Base-by-base conservation (phyloP, 2,113 vertebrate genomes). In the Rhinolophus ferrumequinum region DNA sequence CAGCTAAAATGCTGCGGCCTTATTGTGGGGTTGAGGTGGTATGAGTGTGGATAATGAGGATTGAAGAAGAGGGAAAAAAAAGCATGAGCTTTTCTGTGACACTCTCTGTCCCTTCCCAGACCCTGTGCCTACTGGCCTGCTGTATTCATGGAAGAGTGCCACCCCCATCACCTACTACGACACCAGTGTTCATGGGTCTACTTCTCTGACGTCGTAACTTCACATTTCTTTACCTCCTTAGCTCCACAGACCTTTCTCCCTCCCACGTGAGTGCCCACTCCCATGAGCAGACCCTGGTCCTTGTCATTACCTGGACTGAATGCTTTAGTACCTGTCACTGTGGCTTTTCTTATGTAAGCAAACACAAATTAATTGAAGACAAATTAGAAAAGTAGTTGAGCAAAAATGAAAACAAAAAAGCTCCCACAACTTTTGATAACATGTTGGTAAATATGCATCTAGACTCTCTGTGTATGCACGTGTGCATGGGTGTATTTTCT, bases 111-210 rank as follows among this genome's bases (percentile, higher is more conserved):
- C 26, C 66, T 69, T 28, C 83, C 47, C 3, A 3, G 11, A 13
- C 52, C 38, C 15, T 24, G n/a, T 33, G 33, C n/a, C 56, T 7
- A 4, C 26, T 4, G 72, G 50, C 58, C 54, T 33, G 26, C 82
- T 21, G 14, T 3, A 7, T 12, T 73, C 54, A 26, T 0, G 0
- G 41, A 58, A 47, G 16, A 35, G 52, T 6, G 16, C 41, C n/a
- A 41, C 11, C 18, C 54, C 38, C 18, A 1, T 24, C 41, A 50
- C 14, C 54, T 28, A 3, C 60, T 6, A 10, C 0, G 6, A 47
- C 64, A 24, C 52, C n/a, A 2, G 24, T 8, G 4, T 52, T 62
- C 24, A 22, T 0, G 35, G 8, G 66, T 50, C 85, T 9, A 58
- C 24, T 3, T 33, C 6, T 30, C 14, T 0, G 54, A 8, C 1